Conservation (phyloP, 1,140 invertebrate species). For the Drosophila sturtevanti region DNA sequence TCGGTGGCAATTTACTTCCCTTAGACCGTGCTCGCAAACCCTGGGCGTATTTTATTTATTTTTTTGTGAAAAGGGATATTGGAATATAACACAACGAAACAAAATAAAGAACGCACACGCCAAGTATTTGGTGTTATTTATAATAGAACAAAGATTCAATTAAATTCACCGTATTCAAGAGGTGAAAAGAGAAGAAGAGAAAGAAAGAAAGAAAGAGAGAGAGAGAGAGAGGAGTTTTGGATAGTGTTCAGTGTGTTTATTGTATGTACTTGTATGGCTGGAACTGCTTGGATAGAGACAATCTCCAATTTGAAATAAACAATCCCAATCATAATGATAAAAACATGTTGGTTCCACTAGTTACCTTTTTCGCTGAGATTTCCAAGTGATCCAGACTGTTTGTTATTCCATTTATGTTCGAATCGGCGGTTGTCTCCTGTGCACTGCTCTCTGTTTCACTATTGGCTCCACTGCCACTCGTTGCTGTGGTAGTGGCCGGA, state of each 20-base stretch:
- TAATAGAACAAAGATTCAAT: constrained; percentile 51
- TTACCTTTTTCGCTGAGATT: constrained; percentile 76
- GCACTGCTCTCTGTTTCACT: constrained; percentile 70
- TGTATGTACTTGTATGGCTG: constrained; percentile 31
- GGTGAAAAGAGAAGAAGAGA: neutral
- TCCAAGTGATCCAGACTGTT: constrained; percentile 69
- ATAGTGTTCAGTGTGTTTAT: constrained; percentile 44
- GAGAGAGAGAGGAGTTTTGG: constrained; percentile 28
- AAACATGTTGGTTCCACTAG: neutral
- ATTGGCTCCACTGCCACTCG: constrained; percentile 58
- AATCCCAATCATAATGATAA: neutral
- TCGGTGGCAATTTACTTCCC: constrained; percentile 64
- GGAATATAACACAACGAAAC: constrained; percentile 19
- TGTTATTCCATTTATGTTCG: constrained; percentile 67
- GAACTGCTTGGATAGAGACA: constrained; percentile 38
- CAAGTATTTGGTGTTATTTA: constrained; percentile 18
- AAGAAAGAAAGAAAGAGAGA: constrained; percentile 5
- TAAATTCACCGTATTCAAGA: constrained; percentile 28
- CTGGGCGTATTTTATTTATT: constrained; percentile 34
- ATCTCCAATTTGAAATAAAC: constrained; percentile 5
- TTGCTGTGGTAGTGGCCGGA: constrained; percentile 14
- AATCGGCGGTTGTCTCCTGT: constrained; percentile 51
- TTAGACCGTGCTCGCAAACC: constrained; percentile 60
- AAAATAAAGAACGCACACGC: constrained; percentile 36
- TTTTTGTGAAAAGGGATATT: neutral